phyloP scores from a whole-genome alignment of 2,888 invertebrate species.

The Andrena dorsata region DNA sequence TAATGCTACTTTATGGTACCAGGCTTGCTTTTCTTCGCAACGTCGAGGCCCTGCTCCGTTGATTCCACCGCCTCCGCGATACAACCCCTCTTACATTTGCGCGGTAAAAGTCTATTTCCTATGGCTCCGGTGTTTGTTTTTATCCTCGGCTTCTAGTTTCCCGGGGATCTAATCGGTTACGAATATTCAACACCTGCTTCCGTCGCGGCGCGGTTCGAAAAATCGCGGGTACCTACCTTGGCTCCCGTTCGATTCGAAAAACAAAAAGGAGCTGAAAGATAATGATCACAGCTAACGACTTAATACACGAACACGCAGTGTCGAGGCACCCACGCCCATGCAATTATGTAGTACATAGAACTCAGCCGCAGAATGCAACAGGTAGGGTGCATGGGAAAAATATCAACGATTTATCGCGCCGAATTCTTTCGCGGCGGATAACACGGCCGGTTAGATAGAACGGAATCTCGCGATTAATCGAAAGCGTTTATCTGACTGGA shows the following conservation, averaged over 20 bases:
- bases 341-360: not conserved
- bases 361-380: not conserved
- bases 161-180: too few species aligned
- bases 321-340: constrained; percentile 23
- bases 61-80: not conserved
- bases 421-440: constrained; percentile 19
- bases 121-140: not conserved
- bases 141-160: not conserved
- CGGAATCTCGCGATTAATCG: constrained; percentile 29
- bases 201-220: not conserved
- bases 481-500: constrained; percentile 35
- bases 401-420: constrained; percentile 13
- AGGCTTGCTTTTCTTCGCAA: not conserved
- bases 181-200: not conserved
- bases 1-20: constrained; percentile 45
- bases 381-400: not conserved
- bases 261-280: constrained; percentile 1
- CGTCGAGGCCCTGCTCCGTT: not conserved
- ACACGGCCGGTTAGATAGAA: constrained; percentile 1
- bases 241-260: not conserved
- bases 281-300: constrained; percentile 3
- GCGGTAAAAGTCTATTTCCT: not conserved
- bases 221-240: not conserved
- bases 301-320: not conserved
- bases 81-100: not conserved